Percentiles rank a stretch among this genome's conserved stretches.
phyloP scores from a whole-genome alignment of 37 sponge, comb jelly and placozoan species.

The Halichondria panicea region DNA sequence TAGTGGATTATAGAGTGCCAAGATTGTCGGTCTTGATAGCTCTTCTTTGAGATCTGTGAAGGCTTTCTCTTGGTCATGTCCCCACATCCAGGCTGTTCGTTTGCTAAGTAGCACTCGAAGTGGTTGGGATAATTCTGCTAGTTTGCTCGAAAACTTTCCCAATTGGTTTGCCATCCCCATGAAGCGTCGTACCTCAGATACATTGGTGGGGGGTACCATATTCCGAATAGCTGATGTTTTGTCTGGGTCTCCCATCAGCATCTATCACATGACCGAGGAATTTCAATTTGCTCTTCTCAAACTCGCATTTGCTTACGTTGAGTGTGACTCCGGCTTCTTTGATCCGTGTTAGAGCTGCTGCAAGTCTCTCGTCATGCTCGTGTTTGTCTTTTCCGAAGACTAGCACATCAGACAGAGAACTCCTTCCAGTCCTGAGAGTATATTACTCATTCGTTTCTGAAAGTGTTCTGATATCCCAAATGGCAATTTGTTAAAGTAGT shows the following conservation, averaged over 20 bases:
- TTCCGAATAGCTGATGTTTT: slow-evolving; percentile 20
- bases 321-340: slow-evolving; percentile 47
- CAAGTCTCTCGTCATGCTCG: slow-evolving; percentile 31
- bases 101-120: slow-evolving; percentile 36
- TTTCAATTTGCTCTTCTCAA: slow-evolving; percentile 1
- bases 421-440: slow-evolving; percentile 32
- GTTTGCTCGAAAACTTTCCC: slow-evolving; percentile 21
- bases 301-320: slow-evolving; percentile 48
- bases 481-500: slow-evolving; percentile 15
- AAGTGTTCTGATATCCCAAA: slow-evolving; percentile 43
- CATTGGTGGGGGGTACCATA: slow-evolving; percentile 15
- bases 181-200: slow-evolving; percentile 33
- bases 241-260: slow-evolving; percentile 46
- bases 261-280: slow-evolving; percentile 25
- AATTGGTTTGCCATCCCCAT: slow-evolving; percentile 43
- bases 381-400: slow-evolving; percentile 11
- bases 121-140: slow-evolving; percentile 19
- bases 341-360: slow-evolving; percentile 4
- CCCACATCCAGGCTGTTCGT: slow-evolving; percentile 16
- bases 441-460: slow-evolving; percentile 18
- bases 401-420: slow-evolving; percentile 30
- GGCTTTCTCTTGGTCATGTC: slow-evolving; percentile 5
- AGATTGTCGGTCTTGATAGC: slow-evolving; percentile 9
- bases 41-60: slow-evolving; percentile 19
- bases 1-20: slow-evolving; percentile 13